Conservation (phyloP, 2,797 vertebrate species). For the Halcyon badia region DNA sequence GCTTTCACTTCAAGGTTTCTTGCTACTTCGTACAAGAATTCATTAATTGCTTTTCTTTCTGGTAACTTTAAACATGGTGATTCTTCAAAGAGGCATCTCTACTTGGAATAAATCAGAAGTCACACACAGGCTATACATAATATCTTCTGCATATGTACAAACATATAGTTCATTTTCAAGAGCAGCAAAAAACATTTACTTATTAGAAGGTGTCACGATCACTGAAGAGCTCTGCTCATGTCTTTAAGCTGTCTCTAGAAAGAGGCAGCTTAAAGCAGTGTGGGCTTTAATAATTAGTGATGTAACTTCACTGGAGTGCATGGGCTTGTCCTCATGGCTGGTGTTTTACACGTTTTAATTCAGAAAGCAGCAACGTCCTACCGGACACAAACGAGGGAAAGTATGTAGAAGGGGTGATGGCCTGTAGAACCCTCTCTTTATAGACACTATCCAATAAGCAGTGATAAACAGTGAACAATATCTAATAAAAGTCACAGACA, state of each 20-base stretch:
- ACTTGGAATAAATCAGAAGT: not conserved
- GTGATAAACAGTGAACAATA: slow-evolving; percentile 71
- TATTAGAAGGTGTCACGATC: not conserved
- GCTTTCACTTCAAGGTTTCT: not conserved
- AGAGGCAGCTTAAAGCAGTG: slow-evolving; percentile 11
- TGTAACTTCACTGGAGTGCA: not conserved
- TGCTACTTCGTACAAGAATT: not conserved
- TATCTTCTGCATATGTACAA: not conserved
- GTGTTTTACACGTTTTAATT: slow-evolving; percentile 11
- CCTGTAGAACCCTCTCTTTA: slow-evolving; percentile 46
- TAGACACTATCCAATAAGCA: slow-evolving; percentile 20
- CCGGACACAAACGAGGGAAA: not conserved
- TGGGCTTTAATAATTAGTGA: not conserved
- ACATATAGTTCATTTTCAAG: not conserved
- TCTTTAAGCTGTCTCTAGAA: not conserved
- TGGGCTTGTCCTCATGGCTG: slow-evolving; percentile 15
- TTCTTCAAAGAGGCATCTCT: not conserved
- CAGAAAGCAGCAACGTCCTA: not conserved
- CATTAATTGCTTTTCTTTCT: not conserved
- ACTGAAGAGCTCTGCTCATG: not conserved
- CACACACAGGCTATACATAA: not conserved
- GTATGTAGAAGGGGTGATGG: not conserved
- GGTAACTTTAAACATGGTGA: not conserved
- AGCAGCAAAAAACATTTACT: not conserved
- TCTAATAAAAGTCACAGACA: slow-evolving; percentile 69